phyloP scores from a whole-genome alignment of 2,797 vertebrate genomes.

The Cossypha heuglini region DNA sequence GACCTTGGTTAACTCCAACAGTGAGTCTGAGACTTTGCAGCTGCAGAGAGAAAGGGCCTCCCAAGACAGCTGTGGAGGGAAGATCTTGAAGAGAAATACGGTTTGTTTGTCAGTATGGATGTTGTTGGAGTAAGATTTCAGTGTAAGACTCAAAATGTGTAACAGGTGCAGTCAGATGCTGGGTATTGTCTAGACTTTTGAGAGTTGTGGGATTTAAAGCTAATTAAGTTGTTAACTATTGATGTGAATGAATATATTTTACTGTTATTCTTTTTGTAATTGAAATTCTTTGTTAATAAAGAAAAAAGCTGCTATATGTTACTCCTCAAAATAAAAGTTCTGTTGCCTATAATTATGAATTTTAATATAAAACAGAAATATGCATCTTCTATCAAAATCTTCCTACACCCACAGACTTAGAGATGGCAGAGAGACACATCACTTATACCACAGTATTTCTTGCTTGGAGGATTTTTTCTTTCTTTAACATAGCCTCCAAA shows the following conservation, averaged over 20 bases:
- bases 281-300: background rate
- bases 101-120: background rate
- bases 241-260: background rate
- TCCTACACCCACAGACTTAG: background rate
- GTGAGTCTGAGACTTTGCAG: background rate
- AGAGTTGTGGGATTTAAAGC: background rate
- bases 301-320: background rate
- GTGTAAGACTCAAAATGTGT: background rate
- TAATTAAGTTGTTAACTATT: background rate
- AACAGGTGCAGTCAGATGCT: background rate
- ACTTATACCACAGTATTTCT: background rate
- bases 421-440: background rate
- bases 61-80: background rate
- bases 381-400: background rate
- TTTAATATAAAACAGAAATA: background rate
- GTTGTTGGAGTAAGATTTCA: background rate
- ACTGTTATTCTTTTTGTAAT: background rate
- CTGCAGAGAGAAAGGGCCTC: background rate
- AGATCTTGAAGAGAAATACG: background rate
- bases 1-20: background rate
- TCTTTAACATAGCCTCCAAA: background rate
- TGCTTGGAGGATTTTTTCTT: background rate
- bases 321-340: background rate
- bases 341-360: background rate
- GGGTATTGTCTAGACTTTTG: background rate